Percentiles rank a stretch among this genome's conserved stretches.
Conservation (phyloP, 2,888 invertebrate species). For the Hymenopus coronatus region DNA sequence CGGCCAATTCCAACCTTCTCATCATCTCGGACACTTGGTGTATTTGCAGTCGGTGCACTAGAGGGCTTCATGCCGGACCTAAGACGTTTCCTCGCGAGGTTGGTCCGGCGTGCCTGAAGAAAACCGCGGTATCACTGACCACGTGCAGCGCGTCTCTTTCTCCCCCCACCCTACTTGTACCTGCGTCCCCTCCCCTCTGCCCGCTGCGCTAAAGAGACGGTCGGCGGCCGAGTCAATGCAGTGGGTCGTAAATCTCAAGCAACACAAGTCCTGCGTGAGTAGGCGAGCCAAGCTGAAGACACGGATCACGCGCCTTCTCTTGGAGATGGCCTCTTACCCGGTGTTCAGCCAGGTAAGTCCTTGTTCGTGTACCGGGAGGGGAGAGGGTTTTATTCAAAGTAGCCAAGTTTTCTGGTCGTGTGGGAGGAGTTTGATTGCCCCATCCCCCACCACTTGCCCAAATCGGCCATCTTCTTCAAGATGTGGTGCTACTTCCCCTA, state of each 20-base stretch:
- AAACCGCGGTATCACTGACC: background rate
- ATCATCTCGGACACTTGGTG: background rate
- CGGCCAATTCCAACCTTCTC: background rate
- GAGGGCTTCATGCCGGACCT: background rate
- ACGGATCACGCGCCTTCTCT: constrained; percentile 23
- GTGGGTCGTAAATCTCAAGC: constrained; percentile 28
- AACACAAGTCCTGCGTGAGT: constrained; percentile 23
- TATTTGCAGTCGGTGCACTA: background rate
- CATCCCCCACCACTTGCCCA: background rate
- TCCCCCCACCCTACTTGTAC: background rate
- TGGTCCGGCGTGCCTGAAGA: background rate
- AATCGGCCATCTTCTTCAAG: background rate
- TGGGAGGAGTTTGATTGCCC: constrained; percentile 1
- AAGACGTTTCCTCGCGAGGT: background rate
- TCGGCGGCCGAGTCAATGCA: constrained; percentile 21
- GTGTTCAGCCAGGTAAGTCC: constrained; percentile 24
- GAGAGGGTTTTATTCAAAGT: background rate
- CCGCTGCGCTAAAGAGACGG: background rate
- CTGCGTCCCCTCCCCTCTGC: background rate
- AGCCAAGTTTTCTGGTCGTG: background rate
- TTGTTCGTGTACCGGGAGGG: background rate
- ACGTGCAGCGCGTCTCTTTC: background rate
- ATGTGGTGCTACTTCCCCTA: background rate
- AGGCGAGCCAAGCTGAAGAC: constrained; percentile 24
- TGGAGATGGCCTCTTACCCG: constrained; percentile 29